A percentile compares a stretch with the other conserved stretches of the same genome.
Evolutionary conservation across 2,113 vertebrate genomes (phyloP).

Genomic region (Euleptes europaea): DNA sequence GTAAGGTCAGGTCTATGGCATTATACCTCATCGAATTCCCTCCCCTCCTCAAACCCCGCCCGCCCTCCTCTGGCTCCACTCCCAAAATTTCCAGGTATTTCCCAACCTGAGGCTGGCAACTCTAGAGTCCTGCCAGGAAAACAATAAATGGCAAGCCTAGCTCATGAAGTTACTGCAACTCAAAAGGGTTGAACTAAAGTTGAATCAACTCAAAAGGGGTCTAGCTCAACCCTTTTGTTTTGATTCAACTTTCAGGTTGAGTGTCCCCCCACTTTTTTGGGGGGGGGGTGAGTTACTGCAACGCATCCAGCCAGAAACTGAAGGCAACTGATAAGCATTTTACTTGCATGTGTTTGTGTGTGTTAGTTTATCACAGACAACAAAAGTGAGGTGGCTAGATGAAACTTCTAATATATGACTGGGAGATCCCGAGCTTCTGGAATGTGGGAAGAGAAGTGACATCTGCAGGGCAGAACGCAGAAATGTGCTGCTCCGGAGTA

Average conservation of each 20-base stretch:
- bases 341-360: slow-evolving; percentile 25
- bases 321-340: slow-evolving; percentile 8
- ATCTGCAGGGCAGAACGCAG: slow-evolving; percentile 34
- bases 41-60: too few relatives aligned
- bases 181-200: too few relatives aligned
- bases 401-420: neutral
- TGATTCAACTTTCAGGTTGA: too few relatives aligned
- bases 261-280: too few relatives aligned
- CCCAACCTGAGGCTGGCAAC: too few relatives aligned
- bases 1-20: too few relatives aligned
- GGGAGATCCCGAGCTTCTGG: slow-evolving; percentile 1
- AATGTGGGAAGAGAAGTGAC: slow-evolving; percentile 47
- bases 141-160: neutral
- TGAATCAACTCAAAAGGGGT: too few relatives aligned
- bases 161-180: neutral
- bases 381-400: neutral
- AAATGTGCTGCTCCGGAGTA: slow-evolving; percentile 44
- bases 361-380: neutral
- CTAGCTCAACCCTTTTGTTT: too few relatives aligned
- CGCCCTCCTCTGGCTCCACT: too few relatives aligned
- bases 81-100: too few relatives aligned
- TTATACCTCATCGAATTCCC: too few relatives aligned
- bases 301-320: neutral
- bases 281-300: neutral
- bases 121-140: neutral